Conservation (phyloP, 2,888 invertebrate genomes). For the Hemicrepidius hirtus region DNA sequence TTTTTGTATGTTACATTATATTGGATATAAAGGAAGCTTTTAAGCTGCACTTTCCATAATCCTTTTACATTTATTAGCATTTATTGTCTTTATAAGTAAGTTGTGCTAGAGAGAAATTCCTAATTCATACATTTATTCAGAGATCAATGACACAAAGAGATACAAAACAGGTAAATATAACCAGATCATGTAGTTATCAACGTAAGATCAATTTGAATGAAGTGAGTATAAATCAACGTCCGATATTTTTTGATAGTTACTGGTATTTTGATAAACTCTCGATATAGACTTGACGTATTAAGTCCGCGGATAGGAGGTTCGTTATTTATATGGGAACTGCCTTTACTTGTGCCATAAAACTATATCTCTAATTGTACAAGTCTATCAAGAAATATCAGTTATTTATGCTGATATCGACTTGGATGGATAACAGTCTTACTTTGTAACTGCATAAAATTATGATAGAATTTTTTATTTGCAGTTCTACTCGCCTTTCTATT, state of each 20-base stretch:
- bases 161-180: conserved; percentile 39
- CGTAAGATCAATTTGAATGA: conserved; percentile 43
- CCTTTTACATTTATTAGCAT: conserved; percentile 16
- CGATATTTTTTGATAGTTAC: conserved; percentile 48
- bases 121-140: conserved; percentile 30
- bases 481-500: conserved; percentile 9
- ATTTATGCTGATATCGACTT: conserved; percentile 36
- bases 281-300: conserved; percentile 51
- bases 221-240: conserved; percentile 44
- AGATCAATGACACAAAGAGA: conserved; percentile 28
- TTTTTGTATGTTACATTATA: too few species aligned
- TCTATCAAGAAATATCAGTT: conserved; percentile 37
- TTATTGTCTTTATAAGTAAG: neutral
- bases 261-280: conserved; percentile 50
- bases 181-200: conserved; percentile 41
- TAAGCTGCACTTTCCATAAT: conserved; percentile 5
- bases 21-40: too few species aligned
- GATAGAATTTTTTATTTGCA: conserved; percentile 9
- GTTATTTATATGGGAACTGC: conserved; percentile 50
- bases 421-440: conserved; percentile 22
- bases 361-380: conserved; percentile 50
- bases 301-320: conserved; percentile 45
- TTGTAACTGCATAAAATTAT: conserved; percentile 32
- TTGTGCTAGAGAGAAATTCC: conserved; percentile 11
- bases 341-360: conserved; percentile 45